Base-by-base conservation (phyloP, 2,113 vertebrate genomes). In the Neomonachus schauinslandi region DNA sequence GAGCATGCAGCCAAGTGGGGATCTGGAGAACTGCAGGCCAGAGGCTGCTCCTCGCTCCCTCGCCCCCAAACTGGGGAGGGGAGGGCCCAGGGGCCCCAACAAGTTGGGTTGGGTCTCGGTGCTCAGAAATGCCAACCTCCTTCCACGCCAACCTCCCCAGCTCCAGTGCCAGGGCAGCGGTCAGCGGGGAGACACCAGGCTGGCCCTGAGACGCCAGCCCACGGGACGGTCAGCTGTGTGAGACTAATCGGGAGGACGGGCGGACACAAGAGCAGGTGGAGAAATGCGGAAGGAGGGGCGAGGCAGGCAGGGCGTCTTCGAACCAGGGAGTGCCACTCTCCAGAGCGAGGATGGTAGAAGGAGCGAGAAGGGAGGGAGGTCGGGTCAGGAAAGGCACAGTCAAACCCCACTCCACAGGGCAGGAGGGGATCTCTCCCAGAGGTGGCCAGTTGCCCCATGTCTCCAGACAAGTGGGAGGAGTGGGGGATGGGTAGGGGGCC, bases 261-360 rank as follows among this genome's bases (percentile, higher is more conserved):
- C 4, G 13, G 59, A 84, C 33, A 36, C 18, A 36, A 90, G 59
- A 96, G 83, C 69, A 87, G 86, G 69, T 8, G 15, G 49, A 65
- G 55, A 26, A 26, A 53, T 6, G 4, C 0, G 2, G 71, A 19
- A 57, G 74, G 24, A 14, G 12, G 26, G 19, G 31, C 0, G 1
- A 36, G 61, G 55, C 13, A 9, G 59, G 72, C 28, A 26, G 57
- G 80, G 28, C 61, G 4, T 28, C 69, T 19, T 19, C 18, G 33
- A 51, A 84, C 39, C 63, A 33, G 61, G 12, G 28, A 42, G 81
- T 4, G 65, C 33, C 26, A 0, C 10, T 24, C 36, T 65, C 74
- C 87, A 69, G 51, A 26, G 88, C 1, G 22, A 80, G 31, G 42
- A 61, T 0, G 5, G 15, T 7, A 24, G 61, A 16, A 39, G 74